A percentile compares a stretch with the other conserved stretches of the same genome.
Evolutionary conservation across 2,888 invertebrate species (phyloP).

Genomic region (Drosophila nigricruria): DNA sequence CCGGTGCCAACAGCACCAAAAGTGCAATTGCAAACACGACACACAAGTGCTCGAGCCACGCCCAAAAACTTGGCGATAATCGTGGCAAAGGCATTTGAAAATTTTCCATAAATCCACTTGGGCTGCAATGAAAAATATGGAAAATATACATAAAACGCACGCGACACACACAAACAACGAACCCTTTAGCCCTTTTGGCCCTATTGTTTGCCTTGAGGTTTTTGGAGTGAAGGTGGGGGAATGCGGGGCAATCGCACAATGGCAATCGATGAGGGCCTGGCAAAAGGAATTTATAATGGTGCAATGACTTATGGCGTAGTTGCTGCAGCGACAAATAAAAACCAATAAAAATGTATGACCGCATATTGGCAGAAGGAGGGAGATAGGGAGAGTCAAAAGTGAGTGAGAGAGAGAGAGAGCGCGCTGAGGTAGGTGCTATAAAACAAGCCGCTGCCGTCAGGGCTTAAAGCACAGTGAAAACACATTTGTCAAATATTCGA

Average conservation of each 20-base stretch:
- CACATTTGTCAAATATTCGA: slow-evolving; percentile 69
- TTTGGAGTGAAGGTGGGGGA: neutral
- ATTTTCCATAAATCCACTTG: slow-evolving; percentile 74
- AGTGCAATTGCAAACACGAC: slow-evolving; percentile 49
- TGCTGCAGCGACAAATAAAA: slow-evolving; percentile 61
- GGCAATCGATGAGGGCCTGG: slow-evolving; percentile 66
- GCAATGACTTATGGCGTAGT: slow-evolving; percentile 74
- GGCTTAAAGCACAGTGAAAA: slow-evolving; percentile 15
- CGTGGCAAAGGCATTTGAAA: slow-evolving; percentile 51
- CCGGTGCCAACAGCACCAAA: slow-evolving; percentile 28
- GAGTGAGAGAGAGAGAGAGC: neutral
- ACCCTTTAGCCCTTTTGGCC: neutral
- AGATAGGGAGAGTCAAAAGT: neutral
- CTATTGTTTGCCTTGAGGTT: slow-evolving; percentile 17
- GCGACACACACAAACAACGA: slow-evolving; percentile 40
- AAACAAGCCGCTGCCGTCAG: slow-evolving; percentile 9
- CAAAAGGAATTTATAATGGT: slow-evolving; percentile 75
- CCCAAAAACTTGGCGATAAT: slow-evolving; percentile 34
- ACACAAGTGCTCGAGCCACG: slow-evolving; percentile 24
- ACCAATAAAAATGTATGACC: slow-evolving; percentile 54
- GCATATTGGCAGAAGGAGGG: neutral
- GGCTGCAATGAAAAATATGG: slow-evolving; percentile 44
- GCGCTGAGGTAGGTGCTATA: slow-evolving; percentile 4
- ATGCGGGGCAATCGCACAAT: slow-evolving; percentile 43
- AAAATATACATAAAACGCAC: slow-evolving; percentile 48